A percentile compares a stretch with the other conserved stretches of the same genome.
These are phyloP conservation scores for Anguilla japonica DNA, from an alignment of 2,113 vertebrate genomes.

Conservation along the genomic window DNA sequence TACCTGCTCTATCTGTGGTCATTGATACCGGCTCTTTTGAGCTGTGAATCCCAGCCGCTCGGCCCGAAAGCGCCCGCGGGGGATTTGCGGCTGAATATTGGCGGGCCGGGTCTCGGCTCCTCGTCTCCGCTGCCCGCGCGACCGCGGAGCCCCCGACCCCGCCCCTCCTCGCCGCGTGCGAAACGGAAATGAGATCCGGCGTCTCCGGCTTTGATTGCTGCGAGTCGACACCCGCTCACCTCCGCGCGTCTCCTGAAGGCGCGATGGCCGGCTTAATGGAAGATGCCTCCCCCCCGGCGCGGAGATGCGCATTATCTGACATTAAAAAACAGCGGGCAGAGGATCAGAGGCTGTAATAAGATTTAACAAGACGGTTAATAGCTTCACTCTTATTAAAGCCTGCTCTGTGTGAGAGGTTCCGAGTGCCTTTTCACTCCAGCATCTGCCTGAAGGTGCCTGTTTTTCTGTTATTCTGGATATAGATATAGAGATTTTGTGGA, in stretches of 20 bases:
- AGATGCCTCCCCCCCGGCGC: not conserved
- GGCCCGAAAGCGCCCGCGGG: not conserved
- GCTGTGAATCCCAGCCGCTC: too few species aligned
- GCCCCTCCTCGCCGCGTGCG: too few species aligned
- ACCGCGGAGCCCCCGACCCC: not conserved
- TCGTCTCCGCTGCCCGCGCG: not conserved
- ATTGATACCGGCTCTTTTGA: too few species aligned
- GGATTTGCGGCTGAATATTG: not conserved
- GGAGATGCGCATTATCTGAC: not conserved
- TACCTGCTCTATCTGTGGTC: too few species aligned
- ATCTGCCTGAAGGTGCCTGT: not conserved
- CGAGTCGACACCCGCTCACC: not conserved
- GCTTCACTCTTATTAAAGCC: slow-evolving; percentile 1
- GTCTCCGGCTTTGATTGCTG: not conserved
- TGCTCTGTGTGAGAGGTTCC: not conserved
- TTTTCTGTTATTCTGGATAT: not conserved
- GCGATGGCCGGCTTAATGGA: not conserved
- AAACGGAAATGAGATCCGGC: not conserved
- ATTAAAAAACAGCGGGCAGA: slow-evolving; percentile 12
- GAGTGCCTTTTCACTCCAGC: not conserved
- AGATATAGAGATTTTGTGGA: too few species aligned
- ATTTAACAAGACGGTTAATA: slow-evolving; percentile 16
- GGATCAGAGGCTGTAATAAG: slow-evolving; percentile 12
- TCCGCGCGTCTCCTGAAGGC: not conserved
- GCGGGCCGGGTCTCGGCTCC: not conserved